Evolutionary conservation across 2,797 vertebrate genomes (phyloP).

Genomic region (Poliocrania exsul): DNA sequence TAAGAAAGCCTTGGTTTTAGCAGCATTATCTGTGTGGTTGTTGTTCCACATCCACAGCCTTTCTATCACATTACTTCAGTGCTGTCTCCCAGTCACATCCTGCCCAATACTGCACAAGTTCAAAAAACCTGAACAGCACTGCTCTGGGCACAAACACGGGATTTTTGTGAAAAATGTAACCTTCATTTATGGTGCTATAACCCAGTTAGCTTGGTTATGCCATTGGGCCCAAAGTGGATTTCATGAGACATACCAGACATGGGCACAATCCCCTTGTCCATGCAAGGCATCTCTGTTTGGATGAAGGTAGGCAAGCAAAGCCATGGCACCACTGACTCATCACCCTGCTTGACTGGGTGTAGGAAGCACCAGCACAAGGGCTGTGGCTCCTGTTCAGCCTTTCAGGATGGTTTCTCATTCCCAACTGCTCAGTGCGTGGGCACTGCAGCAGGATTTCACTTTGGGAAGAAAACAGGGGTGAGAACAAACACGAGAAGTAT

Average conservation of each 20-base stretch:
- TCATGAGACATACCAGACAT: neutral
- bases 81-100: neutral
- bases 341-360: neutral
- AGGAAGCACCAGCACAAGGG: neutral
- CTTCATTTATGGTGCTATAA: neutral
- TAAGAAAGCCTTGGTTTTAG: neutral
- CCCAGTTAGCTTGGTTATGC: neutral
- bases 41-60: neutral
- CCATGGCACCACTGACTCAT: rapidly evolving
- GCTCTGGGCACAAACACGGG: neutral
- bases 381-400: neutral
- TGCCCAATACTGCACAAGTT: neutral
- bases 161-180: neutral
- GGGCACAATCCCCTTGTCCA: neutral
- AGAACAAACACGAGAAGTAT: neutral
- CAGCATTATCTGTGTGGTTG: neutral
- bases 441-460: neutral
- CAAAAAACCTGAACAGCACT: neutral
- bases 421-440: rapidly evolving
- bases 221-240: neutral
- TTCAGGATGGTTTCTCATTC: neutral
- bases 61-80: neutral
- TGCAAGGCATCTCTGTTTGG: neutral
- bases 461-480: neutral
- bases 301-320: neutral